phyloP scores from a whole-genome alignment of 92 coral and sea anemone genomes.

The Bergia sp. region DNA sequence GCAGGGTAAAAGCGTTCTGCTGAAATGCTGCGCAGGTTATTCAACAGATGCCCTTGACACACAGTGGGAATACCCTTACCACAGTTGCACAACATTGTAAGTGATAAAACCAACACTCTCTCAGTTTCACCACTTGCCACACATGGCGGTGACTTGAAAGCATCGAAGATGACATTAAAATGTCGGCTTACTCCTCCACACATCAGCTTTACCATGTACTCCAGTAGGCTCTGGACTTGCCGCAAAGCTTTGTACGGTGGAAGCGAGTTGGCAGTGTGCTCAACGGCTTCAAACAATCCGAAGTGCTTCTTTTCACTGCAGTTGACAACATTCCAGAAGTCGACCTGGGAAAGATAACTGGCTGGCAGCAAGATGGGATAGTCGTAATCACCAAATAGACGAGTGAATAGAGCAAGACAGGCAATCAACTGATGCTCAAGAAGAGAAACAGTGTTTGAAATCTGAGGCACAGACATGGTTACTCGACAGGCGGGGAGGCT shows the following conservation, averaged over 20 bases:
- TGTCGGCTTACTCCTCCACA: conserved; percentile 62
- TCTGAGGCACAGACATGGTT: conserved; percentile 63
- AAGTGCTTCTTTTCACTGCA: conserved; percentile 48
- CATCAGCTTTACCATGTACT: conserved; percentile 70
- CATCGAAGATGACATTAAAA: conserved; percentile 69
- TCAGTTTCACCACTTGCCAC: conserved; percentile 69
- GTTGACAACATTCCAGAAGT: conserved; percentile 70
- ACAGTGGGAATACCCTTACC: conserved; percentile 67
- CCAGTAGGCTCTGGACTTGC: conserved; percentile 64
- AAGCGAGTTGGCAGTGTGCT: conserved; percentile 42
- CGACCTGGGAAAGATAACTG: conserved; percentile 70
- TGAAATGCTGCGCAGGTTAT: conserved; percentile 44
- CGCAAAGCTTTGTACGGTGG: conserved; percentile 54
- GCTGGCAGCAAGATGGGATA: conserved; percentile 75
- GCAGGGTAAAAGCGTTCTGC: conserved; percentile 56
- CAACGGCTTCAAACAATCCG: conserved; percentile 58
- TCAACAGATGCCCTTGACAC: conserved; percentile 50
- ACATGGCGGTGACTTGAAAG: conserved; percentile 46
- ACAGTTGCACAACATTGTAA: conserved; percentile 91
- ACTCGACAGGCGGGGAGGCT: conserved; percentile 55
- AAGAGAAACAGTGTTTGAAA: conserved; percentile 77
- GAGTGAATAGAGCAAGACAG: conserved; percentile 70
- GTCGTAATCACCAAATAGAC: conserved; percentile 60
- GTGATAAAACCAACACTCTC: conserved; percentile 71
- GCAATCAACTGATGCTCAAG: conserved; percentile 79